phyloP scores from a whole-genome alignment of 1,140 invertebrate species.

The Drosophila obscura region DNA sequence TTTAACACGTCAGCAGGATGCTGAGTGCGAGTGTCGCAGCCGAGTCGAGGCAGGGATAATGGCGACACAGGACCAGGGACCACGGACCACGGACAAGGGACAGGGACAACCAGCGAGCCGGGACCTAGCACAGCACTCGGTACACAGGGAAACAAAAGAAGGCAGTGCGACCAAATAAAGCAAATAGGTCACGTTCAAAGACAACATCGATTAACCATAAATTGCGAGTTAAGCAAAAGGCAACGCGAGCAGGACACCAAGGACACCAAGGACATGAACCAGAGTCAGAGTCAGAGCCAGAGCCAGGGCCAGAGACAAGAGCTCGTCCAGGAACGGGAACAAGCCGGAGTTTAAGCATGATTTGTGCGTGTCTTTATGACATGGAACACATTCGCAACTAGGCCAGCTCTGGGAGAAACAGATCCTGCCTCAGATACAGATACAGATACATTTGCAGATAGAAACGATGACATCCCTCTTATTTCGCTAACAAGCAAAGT shows the following conservation, averaged over 20 bases:
- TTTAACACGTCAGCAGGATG: conserved; percentile 81
- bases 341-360: conserved; percentile 70
- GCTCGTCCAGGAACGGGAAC: conserved; percentile 15
- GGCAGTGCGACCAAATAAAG: conserved; percentile 71
- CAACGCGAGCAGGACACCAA: conserved; percentile 59
- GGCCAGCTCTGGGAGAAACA: conserved; percentile 27
- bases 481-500: conserved; percentile 65
- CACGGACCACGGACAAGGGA: conserved; percentile 34
- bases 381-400: conserved; percentile 56
- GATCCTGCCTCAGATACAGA: conserved; percentile 24
- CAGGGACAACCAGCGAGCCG: conserved; percentile 9
- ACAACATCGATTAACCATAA: conserved; percentile 83
- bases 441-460: conserved; percentile 26
- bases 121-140: neutral
- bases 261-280: neutral
- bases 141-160: conserved; percentile 41
- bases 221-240: conserved; percentile 83
- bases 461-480: conserved; percentile 38
- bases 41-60: conserved; percentile 30
- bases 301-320: conserved; percentile 11
- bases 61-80: conserved; percentile 36
- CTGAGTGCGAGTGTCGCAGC: conserved; percentile 46
- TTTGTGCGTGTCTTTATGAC: conserved; percentile 82
- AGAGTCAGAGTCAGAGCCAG: neutral
- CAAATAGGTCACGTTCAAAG: conserved; percentile 83